Evolutionary conservation across 2,888 invertebrate genomes (phyloP).

Genomic region (Sinelater perroti): DNA sequence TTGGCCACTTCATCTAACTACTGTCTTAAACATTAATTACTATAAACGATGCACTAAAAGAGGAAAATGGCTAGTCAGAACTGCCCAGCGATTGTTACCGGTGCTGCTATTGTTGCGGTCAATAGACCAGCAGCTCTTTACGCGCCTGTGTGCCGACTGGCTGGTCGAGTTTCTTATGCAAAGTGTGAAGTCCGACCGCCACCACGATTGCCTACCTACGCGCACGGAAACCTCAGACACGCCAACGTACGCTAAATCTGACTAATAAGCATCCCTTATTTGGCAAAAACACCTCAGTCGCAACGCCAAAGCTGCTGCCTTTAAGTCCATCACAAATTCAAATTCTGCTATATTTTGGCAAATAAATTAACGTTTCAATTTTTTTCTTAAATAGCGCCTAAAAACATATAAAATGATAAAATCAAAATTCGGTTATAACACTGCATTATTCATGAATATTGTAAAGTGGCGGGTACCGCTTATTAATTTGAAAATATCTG

Average conservation of each 20-base stretch:
- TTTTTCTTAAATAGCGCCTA: no score
- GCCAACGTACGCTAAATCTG: conserved; percentile 5
- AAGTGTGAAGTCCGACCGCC: conserved; percentile 19
- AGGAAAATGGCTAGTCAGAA: background rate
- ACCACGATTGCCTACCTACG: conserved; percentile 14
- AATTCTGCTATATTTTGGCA: no score
- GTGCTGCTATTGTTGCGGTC: conserved; percentile 8
- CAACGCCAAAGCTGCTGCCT: background rate
- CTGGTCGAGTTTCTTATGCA: conserved; percentile 15
- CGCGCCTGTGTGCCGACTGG: conserved; percentile 14
- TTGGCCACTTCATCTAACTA: conserved; percentile 9
- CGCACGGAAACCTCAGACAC: conserved; percentile 19
- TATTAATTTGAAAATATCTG: no score
- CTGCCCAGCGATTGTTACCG: background rate
- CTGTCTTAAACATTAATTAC: background rate
- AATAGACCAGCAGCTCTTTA: background rate
- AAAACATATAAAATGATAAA: no score
- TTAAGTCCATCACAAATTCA: no score
- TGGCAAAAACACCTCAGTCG: conserved; percentile 3
- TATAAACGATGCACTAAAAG: background rate
- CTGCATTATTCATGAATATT: no score
- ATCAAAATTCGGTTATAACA: no score
- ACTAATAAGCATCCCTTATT: background rate
- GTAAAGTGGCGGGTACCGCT: no score
- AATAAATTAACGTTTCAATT: no score